Conservation (phyloP, 2,888 invertebrate genomes). For the Ashinkailepas kermadecensis region DNA sequence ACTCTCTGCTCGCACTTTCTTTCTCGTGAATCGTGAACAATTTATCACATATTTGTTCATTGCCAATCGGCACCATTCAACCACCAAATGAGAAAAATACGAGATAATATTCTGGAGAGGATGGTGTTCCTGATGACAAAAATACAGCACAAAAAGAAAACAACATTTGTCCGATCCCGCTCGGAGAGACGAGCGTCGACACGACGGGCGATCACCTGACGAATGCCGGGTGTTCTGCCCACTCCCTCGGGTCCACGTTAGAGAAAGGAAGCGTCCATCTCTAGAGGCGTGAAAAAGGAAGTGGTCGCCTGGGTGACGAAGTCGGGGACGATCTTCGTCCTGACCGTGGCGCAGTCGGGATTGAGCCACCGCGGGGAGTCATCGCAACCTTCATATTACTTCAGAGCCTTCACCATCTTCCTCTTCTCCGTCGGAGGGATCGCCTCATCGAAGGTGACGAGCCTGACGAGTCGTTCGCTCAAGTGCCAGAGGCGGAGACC, state of each 20-base stretch:
- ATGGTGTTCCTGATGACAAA: too few species aligned
- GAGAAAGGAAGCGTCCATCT: neutral
- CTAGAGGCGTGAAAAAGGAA: neutral
- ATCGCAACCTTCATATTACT: neutral
- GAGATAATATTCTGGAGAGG: too few species aligned
- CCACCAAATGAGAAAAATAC: too few species aligned
- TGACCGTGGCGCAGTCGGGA: neutral
- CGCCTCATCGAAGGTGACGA: neutral
- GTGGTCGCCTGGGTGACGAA: neutral
- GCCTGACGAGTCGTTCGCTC: neutral
- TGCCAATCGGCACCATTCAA: too few species aligned
- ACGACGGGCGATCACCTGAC: too few species aligned
- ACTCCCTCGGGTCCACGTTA: neutral
- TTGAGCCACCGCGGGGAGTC: neutral
- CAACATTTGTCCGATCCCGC: too few species aligned
- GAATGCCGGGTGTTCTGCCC: slow-evolving; percentile 8
- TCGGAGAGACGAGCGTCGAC: too few species aligned
- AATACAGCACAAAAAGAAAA: too few species aligned
- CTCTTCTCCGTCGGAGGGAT: neutral
- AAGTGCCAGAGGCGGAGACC: neutral
- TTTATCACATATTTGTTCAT: too few species aligned
- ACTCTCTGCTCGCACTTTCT: too few species aligned
- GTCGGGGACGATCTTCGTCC: neutral
- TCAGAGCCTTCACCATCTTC: neutral
- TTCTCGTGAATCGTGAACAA: too few species aligned